Evolutionary conservation across 2,113 vertebrate genomes (phyloP), one percentile per base, ranked within the genome.

Genomic region (Peromyscus californicus): DNA sequence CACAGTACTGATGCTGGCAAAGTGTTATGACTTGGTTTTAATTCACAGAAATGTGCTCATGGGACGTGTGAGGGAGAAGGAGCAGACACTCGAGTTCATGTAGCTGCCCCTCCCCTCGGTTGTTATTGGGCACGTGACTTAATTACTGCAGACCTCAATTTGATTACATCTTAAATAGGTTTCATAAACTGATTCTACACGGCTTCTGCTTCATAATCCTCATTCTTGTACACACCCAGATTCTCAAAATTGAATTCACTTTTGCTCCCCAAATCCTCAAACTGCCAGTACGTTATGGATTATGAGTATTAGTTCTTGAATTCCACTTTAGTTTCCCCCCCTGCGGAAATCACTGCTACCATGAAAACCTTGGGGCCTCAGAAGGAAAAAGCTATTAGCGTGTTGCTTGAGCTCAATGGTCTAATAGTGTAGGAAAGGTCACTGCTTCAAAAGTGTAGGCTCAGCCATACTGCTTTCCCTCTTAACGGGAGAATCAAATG

Each of bases 81-180:
- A 48, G 1, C n/a, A 42, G 7, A 89, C 51, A 5, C 7, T 48
- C 74, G 76, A 51, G 10, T 45, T 93, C 78, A 42, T 0, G 31
- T 7, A 31, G 74, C 72, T 91, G 33, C 33, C 51, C 3, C 7
- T 88, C 24, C 11, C 16, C 21, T 33, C 17, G 3, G 51, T 79
- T 39, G 45, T 15, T 26, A 57, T 12, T 75, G 57, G 54, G 42
- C 15, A 79, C 45, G n/a, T 57, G 26, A 33, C 79, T 94, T 93
- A 24, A 65, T 90, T 93, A 65, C 31, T 3, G 0, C 21, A 80
- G 75, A 74, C 31, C 65, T 92, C 45, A 87, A 16, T 79, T 88
- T 39, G 61, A 90, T 90, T 94, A 90, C 15, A 94, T 93, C 93
- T 93, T 96, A 96, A 96, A 74, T 61, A 72, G 76, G 9, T 87